Evolutionary conservation across 1,140 invertebrate species (phyloP).

Genomic region (Frieseomelitta varia): DNA sequence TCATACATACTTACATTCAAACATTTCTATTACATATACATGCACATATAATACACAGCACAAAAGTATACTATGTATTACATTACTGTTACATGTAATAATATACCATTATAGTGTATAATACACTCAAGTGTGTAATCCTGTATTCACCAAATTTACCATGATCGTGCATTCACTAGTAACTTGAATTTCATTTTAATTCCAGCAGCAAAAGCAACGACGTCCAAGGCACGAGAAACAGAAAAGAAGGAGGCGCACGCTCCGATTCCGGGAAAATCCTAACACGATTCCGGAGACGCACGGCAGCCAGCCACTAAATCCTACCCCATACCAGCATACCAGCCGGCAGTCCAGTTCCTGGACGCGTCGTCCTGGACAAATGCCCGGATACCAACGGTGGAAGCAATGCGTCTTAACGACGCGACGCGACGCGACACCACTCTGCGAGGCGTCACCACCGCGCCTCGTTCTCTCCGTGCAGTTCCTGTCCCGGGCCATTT

Average conservation of each 20-base stretch:
- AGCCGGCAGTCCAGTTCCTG: slow-evolving; percentile 69
- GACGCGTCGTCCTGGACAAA: slow-evolving; percentile 79
- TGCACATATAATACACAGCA: too few species aligned
- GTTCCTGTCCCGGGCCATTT: slow-evolving; percentile 52
- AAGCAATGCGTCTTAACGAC: slow-evolving; percentile 79
- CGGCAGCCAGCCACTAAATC: slow-evolving; percentile 71
- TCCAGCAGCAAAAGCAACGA: too few species aligned
- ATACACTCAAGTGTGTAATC: too few species aligned
- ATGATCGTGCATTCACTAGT: too few species aligned
- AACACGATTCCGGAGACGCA: slow-evolving; percentile 58
- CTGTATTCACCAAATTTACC: too few species aligned
- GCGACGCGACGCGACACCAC: slow-evolving; percentile 54
- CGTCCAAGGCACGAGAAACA: too few species aligned
- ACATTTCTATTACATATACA: too few species aligned
- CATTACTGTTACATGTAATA: too few species aligned
- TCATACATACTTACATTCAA: too few species aligned
- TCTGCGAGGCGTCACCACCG: slow-evolving; percentile 39
- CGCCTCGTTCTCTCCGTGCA: slow-evolving; percentile 24
- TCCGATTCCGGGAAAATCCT: slow-evolving; percentile 36
- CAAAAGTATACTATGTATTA: too few species aligned
- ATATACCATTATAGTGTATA: too few species aligned
- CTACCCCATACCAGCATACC: slow-evolving; percentile 44
- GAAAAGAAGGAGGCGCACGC: neutral
- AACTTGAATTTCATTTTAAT: too few species aligned
- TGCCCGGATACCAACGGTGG: slow-evolving; percentile 80